Conservation (phyloP, 2,888 invertebrate genomes). For the Epistrophella euchroma region DNA sequence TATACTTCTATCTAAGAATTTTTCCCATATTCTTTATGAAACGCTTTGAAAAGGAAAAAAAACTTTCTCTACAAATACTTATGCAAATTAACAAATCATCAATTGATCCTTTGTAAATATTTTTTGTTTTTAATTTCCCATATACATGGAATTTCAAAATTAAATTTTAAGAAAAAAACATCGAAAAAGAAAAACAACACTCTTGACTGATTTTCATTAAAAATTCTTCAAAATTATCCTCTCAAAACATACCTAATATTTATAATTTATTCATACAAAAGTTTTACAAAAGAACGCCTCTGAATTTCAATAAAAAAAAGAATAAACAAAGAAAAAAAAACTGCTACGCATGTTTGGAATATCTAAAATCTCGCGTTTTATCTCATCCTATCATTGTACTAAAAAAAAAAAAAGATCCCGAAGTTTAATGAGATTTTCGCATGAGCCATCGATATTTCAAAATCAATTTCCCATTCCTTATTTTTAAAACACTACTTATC, state of each 20-base stretch:
- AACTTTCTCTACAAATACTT: too few relatives aligned
- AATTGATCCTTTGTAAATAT: not conserved
- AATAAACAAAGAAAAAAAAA: not conserved
- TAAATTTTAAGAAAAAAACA: not conserved
- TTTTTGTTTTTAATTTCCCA: not conserved
- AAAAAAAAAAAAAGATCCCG: too few relatives aligned
- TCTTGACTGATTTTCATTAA: conserved; percentile 5
- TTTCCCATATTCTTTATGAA: too few relatives aligned
- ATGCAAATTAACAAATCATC: not conserved
- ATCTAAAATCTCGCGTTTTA: not conserved
- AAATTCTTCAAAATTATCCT: not conserved
- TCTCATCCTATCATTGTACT: too few relatives aligned
- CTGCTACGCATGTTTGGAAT: conserved; percentile 8
- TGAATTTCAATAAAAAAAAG: not conserved
- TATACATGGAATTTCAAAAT: not conserved
- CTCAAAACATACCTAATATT: not conserved
- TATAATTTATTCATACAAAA: conserved; percentile 16
- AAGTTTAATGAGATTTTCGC: conserved; percentile 3
- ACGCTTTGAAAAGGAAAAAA: too few relatives aligned
- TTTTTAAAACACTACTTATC: conserved; percentile 13
- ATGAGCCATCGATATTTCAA: not conserved
- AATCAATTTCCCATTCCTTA: not conserved
- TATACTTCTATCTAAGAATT: too few relatives aligned
- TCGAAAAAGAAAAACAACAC: not conserved
- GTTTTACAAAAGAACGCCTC: conserved; percentile 20